Evolutionary conservation across 1,140 invertebrate species (phyloP).

Genomic region (Drosophila funebris): DNA sequence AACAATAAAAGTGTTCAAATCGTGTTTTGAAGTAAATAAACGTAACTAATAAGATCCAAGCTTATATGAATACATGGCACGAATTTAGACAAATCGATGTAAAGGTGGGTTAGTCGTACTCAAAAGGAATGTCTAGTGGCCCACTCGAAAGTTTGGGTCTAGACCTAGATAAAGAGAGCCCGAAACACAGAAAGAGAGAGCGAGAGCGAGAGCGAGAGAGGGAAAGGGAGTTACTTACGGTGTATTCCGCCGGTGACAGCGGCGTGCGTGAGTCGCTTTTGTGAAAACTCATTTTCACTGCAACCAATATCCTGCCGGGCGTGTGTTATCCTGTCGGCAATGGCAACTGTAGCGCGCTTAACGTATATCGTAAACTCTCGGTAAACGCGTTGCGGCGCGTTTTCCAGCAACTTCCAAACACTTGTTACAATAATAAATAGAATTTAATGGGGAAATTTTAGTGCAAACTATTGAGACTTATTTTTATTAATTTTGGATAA

Average conservation of each 20-base stretch:
- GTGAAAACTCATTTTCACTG: conserved; percentile 79
- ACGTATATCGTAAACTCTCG: conserved; percentile 41
- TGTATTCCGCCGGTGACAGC: conserved; percentile 76
- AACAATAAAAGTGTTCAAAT: neutral
- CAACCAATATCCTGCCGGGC: conserved; percentile 14
- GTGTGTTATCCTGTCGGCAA: conserved; percentile 38
- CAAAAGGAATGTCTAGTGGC: neutral
- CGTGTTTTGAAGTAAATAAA: too few species aligned
- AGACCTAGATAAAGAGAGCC: neutral
- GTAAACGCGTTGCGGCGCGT: conserved; percentile 40
- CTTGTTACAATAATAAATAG: conserved; percentile 75
- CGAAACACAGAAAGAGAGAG: neutral
- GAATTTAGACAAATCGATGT: conserved; percentile 15
- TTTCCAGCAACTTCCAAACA: conserved; percentile 65
- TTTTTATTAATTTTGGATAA: conserved; percentile 36
- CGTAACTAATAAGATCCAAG: conserved; percentile 16
- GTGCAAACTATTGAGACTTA: conserved; percentile 62
- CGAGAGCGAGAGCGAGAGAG: too few species aligned
- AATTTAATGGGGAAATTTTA: conserved; percentile 71
- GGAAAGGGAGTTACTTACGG: conserved; percentile 67
- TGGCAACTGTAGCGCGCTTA: conserved; percentile 48
- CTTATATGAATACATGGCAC: neutral
- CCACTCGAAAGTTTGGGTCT: neutral
- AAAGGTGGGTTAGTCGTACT: neutral
- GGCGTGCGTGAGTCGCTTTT: conserved; percentile 83